A percentile compares a stretch with the other conserved stretches of the same genome.
Conservation (phyloP, 2,888 invertebrate genomes). For the Campoplex nolae region DNA sequence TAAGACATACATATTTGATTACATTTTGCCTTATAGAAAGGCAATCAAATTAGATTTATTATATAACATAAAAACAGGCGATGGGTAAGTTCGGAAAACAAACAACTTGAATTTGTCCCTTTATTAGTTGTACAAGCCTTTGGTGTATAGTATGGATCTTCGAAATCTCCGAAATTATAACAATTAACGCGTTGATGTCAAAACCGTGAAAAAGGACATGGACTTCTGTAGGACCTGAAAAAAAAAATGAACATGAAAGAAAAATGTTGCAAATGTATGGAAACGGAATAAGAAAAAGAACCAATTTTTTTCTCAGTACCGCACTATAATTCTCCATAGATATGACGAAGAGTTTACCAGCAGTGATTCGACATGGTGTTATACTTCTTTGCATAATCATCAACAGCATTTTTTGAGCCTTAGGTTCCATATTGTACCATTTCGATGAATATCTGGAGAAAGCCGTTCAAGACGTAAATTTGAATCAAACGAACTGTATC, state of each 20-base stretch:
- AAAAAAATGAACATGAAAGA: not conserved
- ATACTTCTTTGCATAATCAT: conserved; percentile 61
- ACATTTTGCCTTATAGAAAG: no score
- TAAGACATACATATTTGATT: no score
- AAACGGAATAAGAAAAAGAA: not conserved
- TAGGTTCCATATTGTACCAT: conserved; percentile 52
- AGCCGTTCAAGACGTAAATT: not conserved
- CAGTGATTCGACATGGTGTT: conserved; percentile 61
- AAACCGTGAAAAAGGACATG: conserved; percentile 58
- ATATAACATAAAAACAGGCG: not conserved
- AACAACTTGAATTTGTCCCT: not conserved
- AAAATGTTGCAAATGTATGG: not conserved
- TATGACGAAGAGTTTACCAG: conserved; percentile 62
- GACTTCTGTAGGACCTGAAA: conserved; percentile 52
- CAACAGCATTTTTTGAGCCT: conserved; percentile 49
- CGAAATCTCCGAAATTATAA: not conserved
- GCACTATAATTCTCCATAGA: conserved; percentile 61
- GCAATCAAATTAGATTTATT: not conserved
- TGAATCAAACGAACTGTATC: not conserved
- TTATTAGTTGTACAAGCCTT: not conserved
- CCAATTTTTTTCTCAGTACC: conserved; percentile 42
- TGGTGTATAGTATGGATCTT: not conserved
- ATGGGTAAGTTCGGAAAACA: not conserved
- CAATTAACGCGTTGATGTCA: conserved; percentile 28
- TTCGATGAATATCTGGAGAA: conserved; percentile 37